Conservation (phyloP, 2,888 invertebrate genomes). For the Cordilura impudica region DNA sequence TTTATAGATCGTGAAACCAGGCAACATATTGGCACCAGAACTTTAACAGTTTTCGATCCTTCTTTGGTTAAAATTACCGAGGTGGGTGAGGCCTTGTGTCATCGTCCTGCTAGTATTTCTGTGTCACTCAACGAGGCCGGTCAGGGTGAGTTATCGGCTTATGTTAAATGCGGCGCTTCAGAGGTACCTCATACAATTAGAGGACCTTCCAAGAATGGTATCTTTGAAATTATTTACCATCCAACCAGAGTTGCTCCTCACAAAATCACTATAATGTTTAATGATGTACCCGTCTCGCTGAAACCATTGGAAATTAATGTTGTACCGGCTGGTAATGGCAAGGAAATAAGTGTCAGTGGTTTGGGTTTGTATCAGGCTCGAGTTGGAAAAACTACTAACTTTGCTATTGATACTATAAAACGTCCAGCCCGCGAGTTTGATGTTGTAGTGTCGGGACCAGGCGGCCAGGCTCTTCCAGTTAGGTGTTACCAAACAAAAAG, state of each 20-base stretch:
- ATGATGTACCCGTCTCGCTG: slow-evolving; percentile 85
- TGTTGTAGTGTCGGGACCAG: slow-evolving; percentile 91
- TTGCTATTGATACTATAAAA: slow-evolving; percentile 92
- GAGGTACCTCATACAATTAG: slow-evolving; percentile 90
- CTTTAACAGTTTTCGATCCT: slow-evolving; percentile 89
- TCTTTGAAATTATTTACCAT: slow-evolving; percentile 92
- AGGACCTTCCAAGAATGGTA: slow-evolving; percentile 83
- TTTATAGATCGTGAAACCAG: slow-evolving; percentile 82
- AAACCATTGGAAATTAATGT: slow-evolving; percentile 81
- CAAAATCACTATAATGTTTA: slow-evolving; percentile 90
- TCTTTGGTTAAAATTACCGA: slow-evolving; percentile 85
- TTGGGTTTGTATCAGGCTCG: slow-evolving; percentile 91
- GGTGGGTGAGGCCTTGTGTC: slow-evolving; percentile 87
- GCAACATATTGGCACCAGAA: slow-evolving; percentile 82
- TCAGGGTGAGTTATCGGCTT: slow-evolving; percentile 88
- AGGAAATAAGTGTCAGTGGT: slow-evolving; percentile 86
- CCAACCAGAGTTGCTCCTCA: slow-evolving; percentile 93
- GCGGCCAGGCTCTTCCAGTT: slow-evolving; percentile 89
- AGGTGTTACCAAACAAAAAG: slow-evolving; percentile 97
- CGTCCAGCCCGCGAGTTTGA: slow-evolving; percentile 92
- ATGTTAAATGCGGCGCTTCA: slow-evolving; percentile 88
- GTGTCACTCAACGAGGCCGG: slow-evolving; percentile 90
- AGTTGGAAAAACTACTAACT: slow-evolving; percentile 89
- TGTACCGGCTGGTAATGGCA: slow-evolving; percentile 83
- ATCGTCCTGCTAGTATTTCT: slow-evolving; percentile 88